phyloP scores from a whole-genome alignment of 2,888 invertebrate genomes.

The Gasteruption jaculator region DNA sequence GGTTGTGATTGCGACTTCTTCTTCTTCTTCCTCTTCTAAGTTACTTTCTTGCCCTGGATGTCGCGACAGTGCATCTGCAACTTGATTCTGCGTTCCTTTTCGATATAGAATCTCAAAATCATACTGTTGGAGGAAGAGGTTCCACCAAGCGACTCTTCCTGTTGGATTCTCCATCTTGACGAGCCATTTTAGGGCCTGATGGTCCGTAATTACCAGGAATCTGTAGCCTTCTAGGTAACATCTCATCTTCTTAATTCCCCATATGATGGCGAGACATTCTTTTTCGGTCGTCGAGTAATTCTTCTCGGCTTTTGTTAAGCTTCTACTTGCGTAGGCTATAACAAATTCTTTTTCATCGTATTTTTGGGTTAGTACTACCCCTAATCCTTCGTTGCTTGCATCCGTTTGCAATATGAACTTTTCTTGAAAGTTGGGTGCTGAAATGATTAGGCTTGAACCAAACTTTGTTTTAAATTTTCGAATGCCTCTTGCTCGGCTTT shows the following conservation, averaged over 20 bases:
- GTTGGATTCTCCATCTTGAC: conserved; percentile 4
- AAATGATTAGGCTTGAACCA: background rate
- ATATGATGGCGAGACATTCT: background rate
- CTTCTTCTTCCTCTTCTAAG: too few relatives aligned
- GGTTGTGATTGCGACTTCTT: too few relatives aligned
- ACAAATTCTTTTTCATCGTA: too few relatives aligned
- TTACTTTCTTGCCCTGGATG: too few relatives aligned
- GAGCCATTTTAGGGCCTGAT: conserved; percentile 14
- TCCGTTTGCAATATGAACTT: conserved; percentile 16
- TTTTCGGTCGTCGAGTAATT: conserved; percentile 3
- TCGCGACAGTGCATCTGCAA: too few relatives aligned
- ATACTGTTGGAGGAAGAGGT: conserved; percentile 15
- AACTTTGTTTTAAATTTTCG: background rate
- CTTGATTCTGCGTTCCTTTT: too few relatives aligned
- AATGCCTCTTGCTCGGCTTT: too few relatives aligned
- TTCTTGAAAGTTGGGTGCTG: conserved; percentile 5
- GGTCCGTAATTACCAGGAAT: conserved; percentile 14
- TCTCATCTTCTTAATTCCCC: too few relatives aligned
- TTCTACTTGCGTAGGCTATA: too few relatives aligned
- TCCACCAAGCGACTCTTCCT: too few relatives aligned
- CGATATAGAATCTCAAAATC: conserved; percentile 14
- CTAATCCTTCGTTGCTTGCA: conserved; percentile 11
- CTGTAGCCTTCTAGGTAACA: conserved; percentile 16
- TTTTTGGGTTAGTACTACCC: conserved; percentile 1
- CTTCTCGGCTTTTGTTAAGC: too few relatives aligned